Evolutionary conservation across 2,888 invertebrate species (phyloP).

Genomic region (Nipponacmea schrenckii): DNA sequence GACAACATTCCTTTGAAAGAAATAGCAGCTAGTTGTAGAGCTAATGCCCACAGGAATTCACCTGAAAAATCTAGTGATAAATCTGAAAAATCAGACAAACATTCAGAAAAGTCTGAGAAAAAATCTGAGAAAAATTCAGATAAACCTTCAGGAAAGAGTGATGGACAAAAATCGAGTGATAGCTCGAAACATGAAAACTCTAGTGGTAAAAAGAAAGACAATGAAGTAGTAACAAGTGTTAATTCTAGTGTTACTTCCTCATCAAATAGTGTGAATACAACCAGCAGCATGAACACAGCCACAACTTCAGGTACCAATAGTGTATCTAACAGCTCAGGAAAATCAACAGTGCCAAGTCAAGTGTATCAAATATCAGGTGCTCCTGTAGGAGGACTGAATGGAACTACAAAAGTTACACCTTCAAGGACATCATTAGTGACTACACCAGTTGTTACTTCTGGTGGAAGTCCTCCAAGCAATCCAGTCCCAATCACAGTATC

Average conservation of each 20-base stretch:
- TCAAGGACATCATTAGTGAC: conserved; percentile 25
- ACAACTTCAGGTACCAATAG: conserved; percentile 13
- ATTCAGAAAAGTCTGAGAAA: conserved; percentile 2
- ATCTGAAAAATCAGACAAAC: neutral
- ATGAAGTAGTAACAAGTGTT: conserved; percentile 25
- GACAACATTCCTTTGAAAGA: conserved; percentile 41
- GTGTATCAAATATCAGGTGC: conserved; percentile 38
- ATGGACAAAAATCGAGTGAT: conserved; percentile 24
- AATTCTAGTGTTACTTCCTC: conserved; percentile 14
- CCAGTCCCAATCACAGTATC: conserved; percentile 39
- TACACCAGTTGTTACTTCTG: conserved; percentile 31
- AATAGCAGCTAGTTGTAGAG: conserved; percentile 24
- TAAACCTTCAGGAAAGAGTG: conserved; percentile 23
- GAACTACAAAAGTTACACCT: conserved; percentile 28
- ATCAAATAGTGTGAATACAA: conserved; percentile 8
- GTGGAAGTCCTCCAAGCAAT: conserved; percentile 21
- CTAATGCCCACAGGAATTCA: neutral
- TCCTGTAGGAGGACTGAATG: conserved; percentile 40
- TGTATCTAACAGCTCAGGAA: conserved; percentile 13
- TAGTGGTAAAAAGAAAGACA: conserved; percentile 26
- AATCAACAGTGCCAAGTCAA: conserved; percentile 30
- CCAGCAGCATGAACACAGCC: conserved; percentile 20
- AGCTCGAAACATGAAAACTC: conserved; percentile 15
- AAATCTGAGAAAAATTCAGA: conserved; percentile 18
- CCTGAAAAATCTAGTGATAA: conserved; percentile 9